Evolutionary conservation across 37 sponge, comb jelly and placozoan species (phyloP).

Genomic region (Axinella damicornis): DNA sequence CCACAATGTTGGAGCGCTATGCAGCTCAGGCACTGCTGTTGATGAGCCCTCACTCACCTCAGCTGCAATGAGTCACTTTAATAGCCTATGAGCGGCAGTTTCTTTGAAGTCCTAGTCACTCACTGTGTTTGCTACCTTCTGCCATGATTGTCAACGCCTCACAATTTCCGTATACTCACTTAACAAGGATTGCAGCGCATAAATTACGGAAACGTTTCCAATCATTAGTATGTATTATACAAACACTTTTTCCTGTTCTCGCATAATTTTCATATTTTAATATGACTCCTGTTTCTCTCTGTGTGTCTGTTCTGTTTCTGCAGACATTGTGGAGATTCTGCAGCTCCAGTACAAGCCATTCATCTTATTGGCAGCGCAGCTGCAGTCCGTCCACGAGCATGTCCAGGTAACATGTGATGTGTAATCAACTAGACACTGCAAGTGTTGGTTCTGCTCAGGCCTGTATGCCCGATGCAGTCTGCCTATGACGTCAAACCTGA

Average conservation of each 20-base stretch:
- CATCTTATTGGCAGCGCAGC: constrained; percentile 65
- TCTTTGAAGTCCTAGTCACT: too few species aligned
- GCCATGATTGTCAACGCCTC: too few species aligned
- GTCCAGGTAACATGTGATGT: constrained; percentile 64
- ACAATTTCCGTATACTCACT: too few species aligned
- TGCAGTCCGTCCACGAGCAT: constrained; percentile 73
- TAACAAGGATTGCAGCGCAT: not conserved
- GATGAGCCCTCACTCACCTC: too few species aligned
- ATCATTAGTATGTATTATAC: not conserved
- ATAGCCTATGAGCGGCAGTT: too few species aligned
- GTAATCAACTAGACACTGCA: not conserved
- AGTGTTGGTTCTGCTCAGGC: not conserved
- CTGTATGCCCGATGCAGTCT: too few species aligned
- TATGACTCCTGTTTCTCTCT: constrained; percentile 30
- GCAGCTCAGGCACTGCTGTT: too few species aligned
- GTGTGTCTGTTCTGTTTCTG: not conserved
- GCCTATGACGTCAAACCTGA: too few species aligned
- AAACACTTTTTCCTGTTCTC: not conserved
- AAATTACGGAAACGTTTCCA: not conserved
- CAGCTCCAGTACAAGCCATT: constrained; percentile 78
- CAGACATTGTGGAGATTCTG: constrained; percentile 65
- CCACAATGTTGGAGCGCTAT: too few species aligned
- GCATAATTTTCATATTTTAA: too few species aligned
- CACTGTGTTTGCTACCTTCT: too few species aligned
- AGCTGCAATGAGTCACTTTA: too few species aligned